phyloP scores from a whole-genome alignment of 2,888 invertebrate species.

The Nemoura dubitans region DNA sequence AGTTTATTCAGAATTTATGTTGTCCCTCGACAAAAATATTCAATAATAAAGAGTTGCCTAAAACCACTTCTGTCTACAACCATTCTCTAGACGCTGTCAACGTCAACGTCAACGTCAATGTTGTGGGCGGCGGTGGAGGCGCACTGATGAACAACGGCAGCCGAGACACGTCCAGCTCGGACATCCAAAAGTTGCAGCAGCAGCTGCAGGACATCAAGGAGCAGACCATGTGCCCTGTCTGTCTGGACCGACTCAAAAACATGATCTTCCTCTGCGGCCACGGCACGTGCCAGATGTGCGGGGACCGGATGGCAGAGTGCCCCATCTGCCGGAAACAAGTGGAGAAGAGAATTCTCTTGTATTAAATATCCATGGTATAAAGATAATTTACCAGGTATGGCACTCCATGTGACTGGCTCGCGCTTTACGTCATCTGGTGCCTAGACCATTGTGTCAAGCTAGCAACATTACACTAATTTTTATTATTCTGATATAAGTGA shows the following conservation, averaged over 20 bases:
- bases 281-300: slow-evolving; percentile 98
- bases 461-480: too few relatives aligned
- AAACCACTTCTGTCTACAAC: too few relatives aligned
- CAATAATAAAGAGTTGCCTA: too few relatives aligned
- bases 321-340: slow-evolving; percentile 97
- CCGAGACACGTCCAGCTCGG: slow-evolving; percentile 73
- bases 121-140: slow-evolving; percentile 52
- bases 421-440: too few relatives aligned
- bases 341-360: slow-evolving; percentile 93
- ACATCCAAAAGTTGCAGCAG: slow-evolving; percentile 91
- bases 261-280: slow-evolving; percentile 99
- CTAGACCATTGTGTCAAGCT: too few relatives aligned
- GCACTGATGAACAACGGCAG: slow-evolving; percentile 73
- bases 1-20: too few relatives aligned
- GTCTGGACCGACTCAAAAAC: slow-evolving; percentile 96
- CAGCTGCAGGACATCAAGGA: slow-evolving; percentile 97
- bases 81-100: slow-evolving; percentile 9
- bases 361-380: slow-evolving; percentile 62
- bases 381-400: too few relatives aligned
- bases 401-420: too few relatives aligned
- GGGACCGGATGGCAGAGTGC: slow-evolving; percentile 96
- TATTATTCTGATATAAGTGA: too few relatives aligned
- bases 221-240: slow-evolving; percentile 99
- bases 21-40: too few relatives aligned
- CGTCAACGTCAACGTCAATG: slow-evolving; percentile 31